These are phyloP conservation scores for Onchidella celtica DNA, from an alignment of 2,888 invertebrate genomes.

Conservation along the genomic window DNA sequence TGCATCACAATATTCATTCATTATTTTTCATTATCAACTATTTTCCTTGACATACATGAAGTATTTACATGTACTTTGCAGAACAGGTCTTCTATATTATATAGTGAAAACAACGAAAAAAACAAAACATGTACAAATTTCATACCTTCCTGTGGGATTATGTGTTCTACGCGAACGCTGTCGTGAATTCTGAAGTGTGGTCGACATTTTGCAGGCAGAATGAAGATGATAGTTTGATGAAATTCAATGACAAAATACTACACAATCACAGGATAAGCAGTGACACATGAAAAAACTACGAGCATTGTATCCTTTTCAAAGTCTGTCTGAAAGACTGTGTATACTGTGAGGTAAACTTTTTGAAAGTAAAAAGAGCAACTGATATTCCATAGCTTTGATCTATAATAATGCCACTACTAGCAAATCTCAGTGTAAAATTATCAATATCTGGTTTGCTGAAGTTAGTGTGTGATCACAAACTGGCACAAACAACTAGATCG, in stretches of 20 bases:
- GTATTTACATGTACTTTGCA: too few relatives aligned
- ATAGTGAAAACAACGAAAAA: neutral
- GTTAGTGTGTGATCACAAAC: too few relatives aligned
- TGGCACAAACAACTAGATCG: neutral
- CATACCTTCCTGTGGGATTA: neutral
- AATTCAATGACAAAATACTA: conserved; percentile 2
- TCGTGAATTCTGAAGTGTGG: conserved; percentile 19
- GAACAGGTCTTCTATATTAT: neutral
- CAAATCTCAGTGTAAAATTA: too few relatives aligned
- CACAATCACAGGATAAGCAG: neutral
- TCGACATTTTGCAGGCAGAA: conserved; percentile 17
- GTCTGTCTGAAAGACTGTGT: conserved; percentile 24
- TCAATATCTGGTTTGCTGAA: too few relatives aligned
- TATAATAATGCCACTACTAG: neutral
- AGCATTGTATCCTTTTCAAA: neutral
- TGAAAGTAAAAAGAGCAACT: neutral
- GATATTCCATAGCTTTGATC: neutral
- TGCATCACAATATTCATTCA: too few relatives aligned
- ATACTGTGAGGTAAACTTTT: neutral
- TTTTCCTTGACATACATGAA: too few relatives aligned
- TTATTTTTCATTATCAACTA: too few relatives aligned
- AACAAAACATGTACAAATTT: neutral
- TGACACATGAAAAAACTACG: neutral
- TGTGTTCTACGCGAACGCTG: too few relatives aligned
- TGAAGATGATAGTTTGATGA: neutral